These are phyloP conservation scores for Lamellibrachia satsuma DNA, from an alignment of 2,888 invertebrate genomes.

Conservation along the genomic window DNA sequence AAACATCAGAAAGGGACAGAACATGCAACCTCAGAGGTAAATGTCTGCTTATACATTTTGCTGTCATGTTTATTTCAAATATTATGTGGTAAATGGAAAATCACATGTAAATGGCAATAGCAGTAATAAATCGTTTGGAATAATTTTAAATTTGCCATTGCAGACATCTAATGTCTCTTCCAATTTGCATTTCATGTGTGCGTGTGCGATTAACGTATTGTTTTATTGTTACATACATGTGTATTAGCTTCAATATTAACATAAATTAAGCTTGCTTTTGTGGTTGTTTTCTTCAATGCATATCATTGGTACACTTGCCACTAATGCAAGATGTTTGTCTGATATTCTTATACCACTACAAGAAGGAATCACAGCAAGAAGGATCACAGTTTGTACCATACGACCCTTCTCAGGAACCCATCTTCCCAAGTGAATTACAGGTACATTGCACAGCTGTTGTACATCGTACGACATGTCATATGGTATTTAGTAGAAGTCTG, in stretches of 20 bases:
- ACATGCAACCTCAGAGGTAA: neutral
- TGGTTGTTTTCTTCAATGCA: neutral
- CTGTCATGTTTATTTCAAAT: neutral
- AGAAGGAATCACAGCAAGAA: neutral
- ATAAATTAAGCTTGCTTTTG: neutral
- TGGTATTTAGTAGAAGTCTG: neutral
- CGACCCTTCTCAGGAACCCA: conserved; percentile 85
- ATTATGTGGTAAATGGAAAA: too few species aligned
- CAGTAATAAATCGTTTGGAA: too few species aligned
- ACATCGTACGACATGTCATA: neutral
- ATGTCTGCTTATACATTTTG: neutral
- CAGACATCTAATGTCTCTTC: too few species aligned
- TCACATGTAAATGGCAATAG: too few species aligned
- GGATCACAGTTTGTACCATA: conserved; percentile 74
- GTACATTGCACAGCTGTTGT: conserved; percentile 55
- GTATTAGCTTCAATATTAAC: neutral
- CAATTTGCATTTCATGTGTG: too few species aligned
- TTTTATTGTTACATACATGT: too few species aligned
- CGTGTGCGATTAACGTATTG: too few species aligned
- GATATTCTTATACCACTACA: neutral
- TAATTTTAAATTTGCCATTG: too few species aligned
- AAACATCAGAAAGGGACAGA: conserved; percentile 19
- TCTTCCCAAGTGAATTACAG: conserved; percentile 89
- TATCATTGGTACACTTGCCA: neutral
- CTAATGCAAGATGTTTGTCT: neutral